Base-by-base conservation (phyloP, 2,113 vertebrate genomes). In the Spea multiplicata region DNA sequence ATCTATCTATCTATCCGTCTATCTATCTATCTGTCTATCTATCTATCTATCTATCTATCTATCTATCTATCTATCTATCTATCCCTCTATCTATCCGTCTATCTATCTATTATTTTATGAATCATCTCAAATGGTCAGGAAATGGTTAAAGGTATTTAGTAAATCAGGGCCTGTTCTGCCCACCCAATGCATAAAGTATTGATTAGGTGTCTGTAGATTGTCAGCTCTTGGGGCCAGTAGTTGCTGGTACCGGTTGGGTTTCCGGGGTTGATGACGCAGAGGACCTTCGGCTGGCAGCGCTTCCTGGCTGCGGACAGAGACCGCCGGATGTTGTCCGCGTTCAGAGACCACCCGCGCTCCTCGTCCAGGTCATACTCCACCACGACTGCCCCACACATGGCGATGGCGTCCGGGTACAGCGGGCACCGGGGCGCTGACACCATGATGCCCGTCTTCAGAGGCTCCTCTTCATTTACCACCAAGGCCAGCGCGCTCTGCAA, bases 181-280 rank as follows among this genome's bases (percentile, higher is more conserved):
- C 30, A 30, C 30, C 30, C 30, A 30, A 30, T 30, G 2, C 30
- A 30, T 30, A 30, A 30, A 30, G 30, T 30, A 30, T 30, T 30
- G 30, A 30, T 30, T 30, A 30, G 30, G 30, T 30, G 30, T 1
- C 30, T 53, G 30, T 61, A 14, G 13, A 61, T 61, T 61, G 57
- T 14, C 8, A 61, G 57, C 57, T 61, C 57, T n/a, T 9, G 14
- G 9, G 57, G 13, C 4, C 57, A 61, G 57, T 5, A n/a, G 52
- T 8, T 52, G 50, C 6, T 53, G 9, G 16, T 67, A 93, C 92
- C 91, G 81, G 90, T 80, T 8, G 91, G 90, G 73, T 92, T 90
- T 62, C 92, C 91, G 5, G 93, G 91, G 81, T 93, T 94, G 72
- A 88, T 88, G 80, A 92, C 12, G 4, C 92, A 94, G 46, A 93